Base-by-base conservation (phyloP, 2,113 vertebrate species). In the Maccullochella peelii region DNA sequence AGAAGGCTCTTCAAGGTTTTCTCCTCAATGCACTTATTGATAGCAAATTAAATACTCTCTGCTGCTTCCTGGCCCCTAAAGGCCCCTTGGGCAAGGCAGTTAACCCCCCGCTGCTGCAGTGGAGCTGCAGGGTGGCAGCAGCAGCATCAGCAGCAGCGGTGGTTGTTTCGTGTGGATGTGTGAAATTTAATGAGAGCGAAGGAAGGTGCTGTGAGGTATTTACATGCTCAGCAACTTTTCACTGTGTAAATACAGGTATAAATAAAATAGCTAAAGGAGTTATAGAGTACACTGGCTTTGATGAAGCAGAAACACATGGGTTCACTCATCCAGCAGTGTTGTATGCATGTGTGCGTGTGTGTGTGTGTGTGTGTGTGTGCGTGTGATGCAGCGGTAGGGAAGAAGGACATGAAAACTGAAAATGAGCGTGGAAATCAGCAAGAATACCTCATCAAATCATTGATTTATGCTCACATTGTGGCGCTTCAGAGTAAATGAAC, bases 101-200 rank as follows among this genome's bases (percentile, higher is more conserved):
- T 77, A 84, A 82, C 89, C 72, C 74, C 77, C 61, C 4, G 68
- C 80, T 85, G 89, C 87, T 89, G 86, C 92, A 91, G 90, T 88
- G 69, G 74, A 71, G 79, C 84, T 76, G 87, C 86, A 79, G 77
- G 83, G 68, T 71, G 57, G 74, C 55, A 72, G 62, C 85, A 77
- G 72, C 66, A 76, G n/a, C 74, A 77, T 59, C 67, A 66, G 52
- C 82, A 65, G 74, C 74, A 69, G 16, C 2, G 14, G 52, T 55
- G 38, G 63, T 82, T 66, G 4, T 63, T 67, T 38, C 66, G 58
- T 47, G 74, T 83, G 84, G 33, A 83, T 73, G 75, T 77, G 67
- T 82, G 66, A 61, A 38, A 58, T 83, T 73, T 82, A 86, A 90
- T 77, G 82, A 73, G 73, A 36, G 47, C 8, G 14, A 59, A 49